Percentiles rank a stretch among this genome's conserved stretches.
Conservation (phyloP, 2,113 vertebrate genomes). For the Sus scrofa region DNA sequence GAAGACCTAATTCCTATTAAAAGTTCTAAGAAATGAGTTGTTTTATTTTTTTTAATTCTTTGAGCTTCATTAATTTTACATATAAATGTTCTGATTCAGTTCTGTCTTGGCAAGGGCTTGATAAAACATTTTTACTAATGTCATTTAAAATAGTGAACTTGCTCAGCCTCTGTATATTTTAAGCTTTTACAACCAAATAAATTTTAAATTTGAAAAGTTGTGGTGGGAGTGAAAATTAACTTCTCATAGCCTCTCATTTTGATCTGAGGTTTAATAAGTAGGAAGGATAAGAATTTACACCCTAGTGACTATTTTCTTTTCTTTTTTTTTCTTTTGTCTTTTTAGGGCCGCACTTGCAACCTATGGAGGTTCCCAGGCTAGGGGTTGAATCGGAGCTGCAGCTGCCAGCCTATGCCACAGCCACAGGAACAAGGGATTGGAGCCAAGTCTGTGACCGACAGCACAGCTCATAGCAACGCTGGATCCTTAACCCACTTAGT, state of each 20-base stretch:
- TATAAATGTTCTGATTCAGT: conserved; percentile 29
- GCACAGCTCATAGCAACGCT: too few species aligned
- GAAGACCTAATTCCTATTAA: background rate
- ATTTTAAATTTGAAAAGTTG: background rate
- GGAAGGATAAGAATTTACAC: background rate
- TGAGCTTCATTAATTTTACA: background rate
- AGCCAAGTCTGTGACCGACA: too few species aligned
- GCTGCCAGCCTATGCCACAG: too few species aligned
- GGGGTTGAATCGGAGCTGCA: too few species aligned
- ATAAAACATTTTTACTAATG: conserved; percentile 42
- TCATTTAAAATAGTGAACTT: conserved; percentile 27
- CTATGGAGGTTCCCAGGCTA: too few species aligned
- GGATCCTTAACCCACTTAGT: too few species aligned
- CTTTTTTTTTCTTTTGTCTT: too few species aligned
- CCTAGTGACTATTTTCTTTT: background rate
- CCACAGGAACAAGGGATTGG: too few species aligned
- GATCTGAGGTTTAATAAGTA: background rate
- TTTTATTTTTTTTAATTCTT: background rate
- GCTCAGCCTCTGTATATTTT: background rate
- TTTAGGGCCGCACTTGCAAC: too few species aligned
- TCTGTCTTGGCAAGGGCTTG: background rate
- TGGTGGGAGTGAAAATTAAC: background rate
- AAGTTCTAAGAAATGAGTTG: background rate
- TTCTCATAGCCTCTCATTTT: background rate
- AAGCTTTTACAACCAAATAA: conserved; percentile 38